Conservation (phyloP, 2,113 vertebrate genomes). For the Aspidoscelis tigris region DNA sequence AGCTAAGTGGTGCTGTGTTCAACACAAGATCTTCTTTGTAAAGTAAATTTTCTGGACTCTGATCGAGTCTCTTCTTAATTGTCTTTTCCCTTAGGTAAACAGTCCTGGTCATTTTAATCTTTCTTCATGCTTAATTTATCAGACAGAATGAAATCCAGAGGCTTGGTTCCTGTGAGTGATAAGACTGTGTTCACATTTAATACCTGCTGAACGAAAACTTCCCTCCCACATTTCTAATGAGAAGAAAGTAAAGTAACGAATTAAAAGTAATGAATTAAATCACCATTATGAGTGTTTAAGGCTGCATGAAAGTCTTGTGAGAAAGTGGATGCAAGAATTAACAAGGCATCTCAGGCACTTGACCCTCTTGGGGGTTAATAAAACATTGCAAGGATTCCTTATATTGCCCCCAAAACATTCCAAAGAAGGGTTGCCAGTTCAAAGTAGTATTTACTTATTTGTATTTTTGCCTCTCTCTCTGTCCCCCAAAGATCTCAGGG, state of each 20-base stretch:
- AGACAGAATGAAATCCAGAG: neutral
- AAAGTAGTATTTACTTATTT: neutral
- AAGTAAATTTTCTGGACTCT: neutral
- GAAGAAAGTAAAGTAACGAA: neutral
- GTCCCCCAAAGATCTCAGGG: neutral
- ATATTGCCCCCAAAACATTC: neutral
- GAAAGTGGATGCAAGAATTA: neutral
- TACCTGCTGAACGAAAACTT: neutral
- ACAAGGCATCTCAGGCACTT: neutral
- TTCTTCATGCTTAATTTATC: constrained; percentile 28
- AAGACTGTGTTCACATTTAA: neutral
- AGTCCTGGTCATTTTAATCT: constrained; percentile 1
- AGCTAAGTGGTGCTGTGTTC: neutral
- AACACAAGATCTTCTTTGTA: neutral
- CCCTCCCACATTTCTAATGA: neutral
- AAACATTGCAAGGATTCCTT: neutral
- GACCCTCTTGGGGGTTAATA: neutral
- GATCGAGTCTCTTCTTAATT: constrained; percentile 23
- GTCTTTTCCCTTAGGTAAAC: constrained; percentile 1
- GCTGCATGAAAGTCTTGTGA: neutral
- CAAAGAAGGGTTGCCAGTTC: neutral
- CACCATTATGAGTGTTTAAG: neutral
- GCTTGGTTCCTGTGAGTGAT: neutral
- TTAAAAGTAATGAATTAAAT: neutral
- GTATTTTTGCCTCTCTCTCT: neutral